Evolutionary conservation across 2,797 vertebrate genomes (phyloP).

Genomic region (Ceyx erithaca): DNA sequence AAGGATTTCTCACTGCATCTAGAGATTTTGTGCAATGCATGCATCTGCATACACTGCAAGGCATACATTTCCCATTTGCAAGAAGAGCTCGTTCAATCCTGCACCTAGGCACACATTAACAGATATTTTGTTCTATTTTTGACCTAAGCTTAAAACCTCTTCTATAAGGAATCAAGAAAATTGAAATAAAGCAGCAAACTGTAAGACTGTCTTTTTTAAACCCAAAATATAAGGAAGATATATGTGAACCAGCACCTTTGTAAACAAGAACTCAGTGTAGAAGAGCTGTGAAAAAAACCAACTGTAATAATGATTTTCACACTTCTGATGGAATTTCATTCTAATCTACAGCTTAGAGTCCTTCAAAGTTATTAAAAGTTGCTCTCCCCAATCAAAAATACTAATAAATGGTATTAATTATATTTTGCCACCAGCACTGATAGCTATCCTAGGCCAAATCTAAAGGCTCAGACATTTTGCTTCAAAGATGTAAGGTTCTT

Average conservation of each 20-base stretch:
- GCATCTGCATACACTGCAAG: background rate
- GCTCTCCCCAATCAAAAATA: background rate
- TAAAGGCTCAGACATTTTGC: conserved; percentile 5
- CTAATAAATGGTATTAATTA: conserved; percentile 9
- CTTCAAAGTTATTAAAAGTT: conserved; percentile 19
- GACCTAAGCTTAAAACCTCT: background rate
- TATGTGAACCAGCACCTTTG: background rate
- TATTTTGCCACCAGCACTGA: conserved; percentile 46
- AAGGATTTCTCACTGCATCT: background rate
- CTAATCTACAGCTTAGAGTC: background rate
- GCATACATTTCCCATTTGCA: background rate
- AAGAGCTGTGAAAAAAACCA: background rate
- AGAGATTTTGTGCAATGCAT: background rate
- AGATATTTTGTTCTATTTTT: background rate
- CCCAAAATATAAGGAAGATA: background rate
- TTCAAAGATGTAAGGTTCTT: conserved; percentile 39
- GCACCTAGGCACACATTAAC: background rate
- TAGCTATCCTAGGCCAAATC: conserved; percentile 25
- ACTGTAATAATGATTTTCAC: background rate
- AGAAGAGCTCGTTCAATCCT: background rate
- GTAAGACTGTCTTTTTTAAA: background rate
- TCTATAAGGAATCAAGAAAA: background rate
- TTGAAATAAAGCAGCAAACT: background rate
- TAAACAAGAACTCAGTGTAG: background rate
- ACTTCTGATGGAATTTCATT: background rate